phyloP scores from a whole-genome alignment of 2,113 vertebrate genomes.

The Campylomormyrus numenius region DNA sequence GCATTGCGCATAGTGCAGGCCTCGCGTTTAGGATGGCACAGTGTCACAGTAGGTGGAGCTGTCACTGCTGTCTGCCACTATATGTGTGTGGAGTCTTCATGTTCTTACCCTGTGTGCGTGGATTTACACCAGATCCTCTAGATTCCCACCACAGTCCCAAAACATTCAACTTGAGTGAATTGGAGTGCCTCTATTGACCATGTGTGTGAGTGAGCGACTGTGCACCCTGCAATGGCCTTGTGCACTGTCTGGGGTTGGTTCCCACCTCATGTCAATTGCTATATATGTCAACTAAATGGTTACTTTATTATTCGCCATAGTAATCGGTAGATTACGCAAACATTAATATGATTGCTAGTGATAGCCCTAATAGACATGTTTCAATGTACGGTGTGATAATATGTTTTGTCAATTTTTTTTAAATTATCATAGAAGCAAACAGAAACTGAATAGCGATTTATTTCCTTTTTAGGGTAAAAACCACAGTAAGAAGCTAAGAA shows the following conservation, averaged over 20 bases:
- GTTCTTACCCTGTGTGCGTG: background rate
- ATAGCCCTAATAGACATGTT: background rate
- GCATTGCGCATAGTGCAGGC: background rate
- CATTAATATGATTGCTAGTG: background rate
- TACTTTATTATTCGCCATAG: background rate
- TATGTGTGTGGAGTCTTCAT: background rate
- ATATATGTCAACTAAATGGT: background rate
- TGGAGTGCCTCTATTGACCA: background rate
- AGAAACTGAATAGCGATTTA: conserved; percentile 1
- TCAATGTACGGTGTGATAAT: background rate
- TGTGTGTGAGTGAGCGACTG: background rate
- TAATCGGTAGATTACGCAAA: background rate
- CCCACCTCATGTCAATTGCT: background rate
- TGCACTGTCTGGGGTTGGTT: background rate
- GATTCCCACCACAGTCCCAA: background rate
- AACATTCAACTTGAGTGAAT: background rate
- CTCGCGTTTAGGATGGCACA: background rate
- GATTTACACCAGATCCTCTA: background rate
- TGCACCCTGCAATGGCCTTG: background rate
- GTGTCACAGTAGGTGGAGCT: background rate
- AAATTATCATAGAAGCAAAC: background rate
- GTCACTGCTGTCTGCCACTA: background rate
- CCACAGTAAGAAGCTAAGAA: conserved; percentile 92
- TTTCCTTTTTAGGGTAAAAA: conserved; percentile 83
- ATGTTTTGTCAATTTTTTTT: background rate